Evolutionary conservation across 2,888 invertebrate species (phyloP).

Genomic region (Limnephilus rhombicus): DNA sequence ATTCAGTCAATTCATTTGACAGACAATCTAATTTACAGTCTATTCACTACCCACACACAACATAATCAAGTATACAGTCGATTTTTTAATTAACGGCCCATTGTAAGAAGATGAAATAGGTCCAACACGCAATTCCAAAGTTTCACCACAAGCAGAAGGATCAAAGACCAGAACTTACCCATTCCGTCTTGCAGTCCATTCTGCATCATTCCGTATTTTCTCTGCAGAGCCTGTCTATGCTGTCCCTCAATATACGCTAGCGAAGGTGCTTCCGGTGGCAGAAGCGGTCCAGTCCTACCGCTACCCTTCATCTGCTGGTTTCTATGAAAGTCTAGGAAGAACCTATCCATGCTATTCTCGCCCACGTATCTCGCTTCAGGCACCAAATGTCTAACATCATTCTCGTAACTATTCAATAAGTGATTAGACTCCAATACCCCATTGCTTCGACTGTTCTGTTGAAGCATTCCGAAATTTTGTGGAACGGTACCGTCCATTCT

Average conservation of each 20-base stretch:
- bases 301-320: conserved; percentile 74
- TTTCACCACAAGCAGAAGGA: background rate
- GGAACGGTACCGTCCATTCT: conserved; percentile 73
- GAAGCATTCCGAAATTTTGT: conserved; percentile 52
- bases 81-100: background rate
- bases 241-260: conserved; percentile 66
- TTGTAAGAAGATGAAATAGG: background rate
- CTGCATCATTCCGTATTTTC: conserved; percentile 59
- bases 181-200: conserved; percentile 50
- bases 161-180: conserved; percentile 25
- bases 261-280: conserved; percentile 62
- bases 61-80: background rate
- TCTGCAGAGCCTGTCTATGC: conserved; percentile 58
- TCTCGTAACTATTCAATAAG: conserved; percentile 41
- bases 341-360: conserved; percentile 81
- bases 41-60: background rate
- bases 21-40: background rate
- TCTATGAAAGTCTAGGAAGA: conserved; percentile 85
- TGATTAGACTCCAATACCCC: conserved; percentile 40
- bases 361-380: conserved; percentile 72
- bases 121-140: background rate
- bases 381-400: conserved; percentile 67
- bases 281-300: conserved; percentile 28
- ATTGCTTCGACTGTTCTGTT: conserved; percentile 32
- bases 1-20: background rate